These are phyloP conservation scores for Arizona elegans DNA, from an alignment of 2,113 vertebrate genomes.

Conservation along the genomic window DNA sequence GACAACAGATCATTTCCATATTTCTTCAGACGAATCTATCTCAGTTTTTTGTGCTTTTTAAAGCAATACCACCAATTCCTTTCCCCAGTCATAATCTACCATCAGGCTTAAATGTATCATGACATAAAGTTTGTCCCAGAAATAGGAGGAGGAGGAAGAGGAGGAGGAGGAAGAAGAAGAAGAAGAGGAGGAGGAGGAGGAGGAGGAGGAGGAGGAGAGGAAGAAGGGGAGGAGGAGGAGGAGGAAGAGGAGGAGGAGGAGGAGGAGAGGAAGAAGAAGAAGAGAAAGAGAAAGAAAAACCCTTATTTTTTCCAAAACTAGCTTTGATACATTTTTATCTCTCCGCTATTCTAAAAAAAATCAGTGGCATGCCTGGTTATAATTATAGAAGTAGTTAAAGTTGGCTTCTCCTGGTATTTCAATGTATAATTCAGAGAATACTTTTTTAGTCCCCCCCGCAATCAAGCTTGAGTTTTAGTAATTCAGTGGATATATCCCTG, in stretches of 20 bases:
- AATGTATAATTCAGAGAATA: background rate
- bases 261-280: too few relatives aligned
- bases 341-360: background rate
- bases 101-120: background rate
- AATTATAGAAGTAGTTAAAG: background rate
- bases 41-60: background rate
- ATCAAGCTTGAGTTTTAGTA: background rate
- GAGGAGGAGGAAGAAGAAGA: too few relatives aligned
- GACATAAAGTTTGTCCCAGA: background rate
- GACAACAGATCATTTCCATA: accelerated
- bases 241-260: too few relatives aligned
- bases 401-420: background rate
- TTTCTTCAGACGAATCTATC: background rate
- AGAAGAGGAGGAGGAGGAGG: too few relatives aligned
- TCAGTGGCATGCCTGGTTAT: background rate
- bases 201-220: too few relatives aligned
- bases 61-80: background rate
- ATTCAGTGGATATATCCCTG: background rate
- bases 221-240: too few relatives aligned
- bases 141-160: background rate
- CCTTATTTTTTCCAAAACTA: background rate
- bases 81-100: background rate
- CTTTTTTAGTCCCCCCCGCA: background rate
- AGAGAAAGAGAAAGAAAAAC: background rate
- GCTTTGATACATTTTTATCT: background rate